A percentile compares a stretch with the other conserved stretches of the same genome.
Conservation (phyloP, 2,797 vertebrate genomes). For the Sparidentex hasta region DNA sequence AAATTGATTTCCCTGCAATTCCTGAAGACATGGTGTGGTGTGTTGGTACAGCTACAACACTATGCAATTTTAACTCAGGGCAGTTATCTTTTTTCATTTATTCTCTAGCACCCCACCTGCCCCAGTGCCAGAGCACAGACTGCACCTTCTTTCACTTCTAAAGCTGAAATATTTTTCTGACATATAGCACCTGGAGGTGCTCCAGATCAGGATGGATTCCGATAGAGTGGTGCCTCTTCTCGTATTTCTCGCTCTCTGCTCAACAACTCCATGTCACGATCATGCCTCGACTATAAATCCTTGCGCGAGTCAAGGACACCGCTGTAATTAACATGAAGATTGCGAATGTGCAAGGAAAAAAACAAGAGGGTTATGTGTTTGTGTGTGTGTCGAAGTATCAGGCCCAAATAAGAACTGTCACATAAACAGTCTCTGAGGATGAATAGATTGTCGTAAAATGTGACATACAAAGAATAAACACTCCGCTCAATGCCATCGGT, state of each 20-base stretch:
- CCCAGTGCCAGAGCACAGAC: background rate
- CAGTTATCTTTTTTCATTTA: constrained; percentile 23
- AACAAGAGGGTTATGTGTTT: constrained; percentile 5
- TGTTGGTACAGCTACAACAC: constrained; percentile 8
- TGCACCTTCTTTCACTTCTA: background rate
- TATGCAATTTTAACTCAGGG: constrained; percentile 5
- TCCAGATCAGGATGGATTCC: constrained; percentile 33
- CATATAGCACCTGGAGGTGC: constrained; percentile 17
- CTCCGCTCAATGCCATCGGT: constrained; percentile 44
- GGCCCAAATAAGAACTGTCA: constrained; percentile 26
- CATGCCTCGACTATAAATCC: constrained; percentile 35
- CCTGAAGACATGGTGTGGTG: background rate
- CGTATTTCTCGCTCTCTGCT: background rate
- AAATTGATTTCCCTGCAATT: constrained; percentile 23
- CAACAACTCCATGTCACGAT: constrained; percentile 28
- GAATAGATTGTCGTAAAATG: constrained; percentile 49
- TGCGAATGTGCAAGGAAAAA: background rate
- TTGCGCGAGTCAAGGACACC: constrained; percentile 41
- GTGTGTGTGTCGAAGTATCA: constrained; percentile 8
- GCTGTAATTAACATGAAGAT: constrained; percentile 48
- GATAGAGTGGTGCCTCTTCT: constrained; percentile 15
- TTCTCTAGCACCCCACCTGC: constrained; percentile 1
- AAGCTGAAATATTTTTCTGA: constrained; percentile 30
- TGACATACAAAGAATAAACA: constrained; percentile 51
- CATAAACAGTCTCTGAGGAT: constrained; percentile 43